phyloP scores from a whole-genome alignment of 2,113 vertebrate genomes.

The Callocephalon fimbriatum region DNA sequence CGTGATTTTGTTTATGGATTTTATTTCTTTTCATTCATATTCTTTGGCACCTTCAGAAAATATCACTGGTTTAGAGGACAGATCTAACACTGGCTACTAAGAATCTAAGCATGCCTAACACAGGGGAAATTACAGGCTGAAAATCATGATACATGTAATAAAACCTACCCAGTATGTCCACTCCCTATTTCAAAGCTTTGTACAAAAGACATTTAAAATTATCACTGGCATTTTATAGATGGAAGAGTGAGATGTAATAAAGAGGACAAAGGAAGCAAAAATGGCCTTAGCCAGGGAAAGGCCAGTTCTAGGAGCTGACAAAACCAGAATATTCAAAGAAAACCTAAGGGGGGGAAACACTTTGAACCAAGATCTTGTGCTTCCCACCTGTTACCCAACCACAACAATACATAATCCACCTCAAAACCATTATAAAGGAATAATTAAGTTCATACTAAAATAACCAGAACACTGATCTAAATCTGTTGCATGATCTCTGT shows the following conservation, averaged over 20 bases:
- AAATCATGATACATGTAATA: background rate
- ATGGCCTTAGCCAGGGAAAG: background rate
- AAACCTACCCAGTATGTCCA: background rate
- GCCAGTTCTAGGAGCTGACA: background rate
- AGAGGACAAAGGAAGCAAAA: background rate
- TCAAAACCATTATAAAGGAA: background rate
- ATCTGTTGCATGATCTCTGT: background rate
- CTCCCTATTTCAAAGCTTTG: background rate
- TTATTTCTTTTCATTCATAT: background rate
- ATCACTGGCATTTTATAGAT: background rate
- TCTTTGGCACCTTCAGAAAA: background rate
- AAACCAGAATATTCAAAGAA: background rate
- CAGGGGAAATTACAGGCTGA: background rate
- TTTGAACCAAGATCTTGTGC: background rate
- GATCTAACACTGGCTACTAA: background rate
- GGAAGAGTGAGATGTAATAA: background rate
- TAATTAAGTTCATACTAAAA: background rate
- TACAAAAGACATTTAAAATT: background rate
- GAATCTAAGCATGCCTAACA: background rate
- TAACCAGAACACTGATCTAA: background rate
- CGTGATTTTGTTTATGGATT: background rate
- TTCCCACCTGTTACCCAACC: background rate
- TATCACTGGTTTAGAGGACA: background rate
- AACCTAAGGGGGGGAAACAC: background rate
- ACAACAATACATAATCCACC: background rate